Conservation (phyloP, 2,888 invertebrate genomes). For the Boloria euphrosyne region DNA sequence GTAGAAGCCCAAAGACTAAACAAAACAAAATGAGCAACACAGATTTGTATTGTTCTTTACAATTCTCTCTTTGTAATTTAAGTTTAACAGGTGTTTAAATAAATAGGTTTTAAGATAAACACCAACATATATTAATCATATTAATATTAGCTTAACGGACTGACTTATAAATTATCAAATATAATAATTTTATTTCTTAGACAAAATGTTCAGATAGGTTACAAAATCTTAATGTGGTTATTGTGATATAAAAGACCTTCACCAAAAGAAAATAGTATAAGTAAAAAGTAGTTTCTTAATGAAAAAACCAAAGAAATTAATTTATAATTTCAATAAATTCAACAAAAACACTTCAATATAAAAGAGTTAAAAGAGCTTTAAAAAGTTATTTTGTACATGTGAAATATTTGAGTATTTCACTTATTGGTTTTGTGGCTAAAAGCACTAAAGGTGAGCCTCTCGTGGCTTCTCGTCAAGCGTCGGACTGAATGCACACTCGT, state of each 20-base stretch:
- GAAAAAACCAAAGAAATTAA: too few species aligned
- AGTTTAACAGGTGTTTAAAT: conserved; percentile 44
- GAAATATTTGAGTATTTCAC: conserved; percentile 32
- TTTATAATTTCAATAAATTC: not conserved
- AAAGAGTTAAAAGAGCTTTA: not conserved
- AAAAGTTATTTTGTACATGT: not conserved
- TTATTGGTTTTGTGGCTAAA: conserved; percentile 53
- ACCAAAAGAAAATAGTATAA: too few species aligned
- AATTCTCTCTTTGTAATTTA: conserved; percentile 45
- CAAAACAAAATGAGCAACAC: conserved; percentile 49
- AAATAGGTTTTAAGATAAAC: conserved; percentile 36
- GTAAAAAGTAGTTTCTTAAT: too few species aligned
- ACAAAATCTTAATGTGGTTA: too few species aligned
- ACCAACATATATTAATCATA: too few species aligned
- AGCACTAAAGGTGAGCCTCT: conserved; percentile 59
- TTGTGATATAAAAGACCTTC: too few species aligned
- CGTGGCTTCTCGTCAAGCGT: conserved; percentile 59
- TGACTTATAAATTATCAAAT: not conserved
- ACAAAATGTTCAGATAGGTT: too few species aligned
- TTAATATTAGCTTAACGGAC: too few species aligned
- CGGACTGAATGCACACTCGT: conserved; percentile 70
- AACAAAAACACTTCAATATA: not conserved
- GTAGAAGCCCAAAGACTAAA: conserved; percentile 54
- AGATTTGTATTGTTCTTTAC: conserved; percentile 51
- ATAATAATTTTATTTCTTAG: too few species aligned